phyloP scores from a whole-genome alignment of 2,113 vertebrate genomes.

The Tragulus kanchil region DNA sequence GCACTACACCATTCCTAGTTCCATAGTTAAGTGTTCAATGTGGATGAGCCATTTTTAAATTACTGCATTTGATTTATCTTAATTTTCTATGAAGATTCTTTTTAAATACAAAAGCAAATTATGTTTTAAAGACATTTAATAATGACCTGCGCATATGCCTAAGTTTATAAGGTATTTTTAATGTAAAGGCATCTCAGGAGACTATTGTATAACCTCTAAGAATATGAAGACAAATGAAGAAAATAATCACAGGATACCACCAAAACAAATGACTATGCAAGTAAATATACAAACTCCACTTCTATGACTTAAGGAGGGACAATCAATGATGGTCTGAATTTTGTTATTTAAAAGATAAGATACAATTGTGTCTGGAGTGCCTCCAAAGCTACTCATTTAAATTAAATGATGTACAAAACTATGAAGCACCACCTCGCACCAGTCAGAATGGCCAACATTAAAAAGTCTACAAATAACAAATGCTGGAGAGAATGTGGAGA shows the following conservation, averaged over 20 bases:
- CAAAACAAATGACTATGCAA: background rate
- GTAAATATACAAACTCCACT: background rate
- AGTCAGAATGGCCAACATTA: background rate
- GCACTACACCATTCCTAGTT: background rate
- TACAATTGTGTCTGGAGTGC: background rate
- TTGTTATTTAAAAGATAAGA: background rate
- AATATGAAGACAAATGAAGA: background rate
- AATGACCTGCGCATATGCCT: background rate
- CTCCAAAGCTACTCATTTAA: background rate
- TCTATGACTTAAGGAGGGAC: background rate
- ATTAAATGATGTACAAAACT: background rate
- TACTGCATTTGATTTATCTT: background rate
- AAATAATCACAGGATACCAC: background rate
- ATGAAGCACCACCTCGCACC: background rate
- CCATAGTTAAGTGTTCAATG: background rate
- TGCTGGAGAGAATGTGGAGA: background rate
- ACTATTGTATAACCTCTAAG: background rate
- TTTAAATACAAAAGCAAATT: background rate
- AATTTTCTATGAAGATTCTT: background rate
- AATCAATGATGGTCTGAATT: background rate
- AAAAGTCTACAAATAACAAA: background rate
- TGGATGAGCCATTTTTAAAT: background rate
- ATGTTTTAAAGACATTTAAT: background rate
- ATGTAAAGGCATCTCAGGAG: background rate
- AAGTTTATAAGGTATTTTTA: background rate